Evolutionary conservation across 2,113 vertebrate species (phyloP), one percentile per base, ranked within the genome.

Genomic region (Channa maculata): DNA sequence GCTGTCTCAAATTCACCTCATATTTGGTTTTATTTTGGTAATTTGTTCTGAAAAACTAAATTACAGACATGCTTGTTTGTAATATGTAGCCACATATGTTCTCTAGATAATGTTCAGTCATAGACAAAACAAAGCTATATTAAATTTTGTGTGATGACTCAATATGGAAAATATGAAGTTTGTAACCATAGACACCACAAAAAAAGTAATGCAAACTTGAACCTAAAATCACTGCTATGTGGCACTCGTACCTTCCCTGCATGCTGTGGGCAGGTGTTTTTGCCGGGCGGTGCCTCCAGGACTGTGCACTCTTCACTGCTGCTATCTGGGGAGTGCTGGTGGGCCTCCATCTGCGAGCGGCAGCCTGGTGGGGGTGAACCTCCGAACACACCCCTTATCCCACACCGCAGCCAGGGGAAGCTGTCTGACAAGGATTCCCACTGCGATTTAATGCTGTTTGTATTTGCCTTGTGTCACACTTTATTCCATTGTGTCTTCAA

Each of bases 251-350:
- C 91, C 87, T 91, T 92, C 49, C 75, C 89, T 44, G 86, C 75
- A 50, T 93, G 92, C 1, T 71, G 82, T 1, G 49, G 83, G 67
- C 92, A 93, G 83, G 63, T 37, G 76, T 92, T 91, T 53, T 85
- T 91, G 1, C 55, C 63, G 2, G 90, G 90, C 3, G 88, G 89
- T 7, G 89, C 92, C 88, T 93, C 92, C 84, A 93, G 92, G 81
- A 93, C 90, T 13, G 92, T 93, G 72, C 92, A 93, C 88, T 93
- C 92, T 82, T 93, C 92, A 60, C 92, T 93, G 88, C 92, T 93
- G 89, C 87, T 92, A 12, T 93, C 92, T 51, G 90, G 91, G 63
- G 91, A 93, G 85, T 90, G 90, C 71, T 92, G 91, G 64, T 88
- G 86, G 60, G 85, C 73, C 83, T 92, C 92, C 92, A 93, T 93